phyloP scores from a whole-genome alignment of 2,113 vertebrate species.

The Cochlearius cochlearius region DNA sequence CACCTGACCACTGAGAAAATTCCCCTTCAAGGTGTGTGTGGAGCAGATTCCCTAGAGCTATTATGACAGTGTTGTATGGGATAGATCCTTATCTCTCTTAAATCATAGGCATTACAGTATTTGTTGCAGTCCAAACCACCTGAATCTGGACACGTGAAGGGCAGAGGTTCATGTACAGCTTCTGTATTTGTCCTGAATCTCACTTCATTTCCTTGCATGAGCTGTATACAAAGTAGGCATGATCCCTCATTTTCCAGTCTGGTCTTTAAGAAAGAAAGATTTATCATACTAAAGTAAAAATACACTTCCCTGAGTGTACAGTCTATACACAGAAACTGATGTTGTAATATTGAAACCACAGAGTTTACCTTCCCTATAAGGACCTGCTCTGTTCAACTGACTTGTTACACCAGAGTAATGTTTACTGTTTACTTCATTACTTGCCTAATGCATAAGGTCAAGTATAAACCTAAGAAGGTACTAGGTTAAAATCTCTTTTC shows the following conservation, averaged over 20 bases:
- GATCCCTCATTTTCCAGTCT: background rate
- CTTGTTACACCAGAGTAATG: background rate
- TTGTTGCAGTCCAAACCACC: background rate
- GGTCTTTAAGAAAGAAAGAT: constrained; percentile 17
- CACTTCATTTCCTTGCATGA: background rate
- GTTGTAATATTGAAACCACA: background rate
- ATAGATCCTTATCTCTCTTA: background rate
- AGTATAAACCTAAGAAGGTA: background rate
- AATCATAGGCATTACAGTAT: background rate
- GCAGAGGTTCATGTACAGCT: background rate
- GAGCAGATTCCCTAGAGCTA: background rate
- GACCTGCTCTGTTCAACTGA: background rate
- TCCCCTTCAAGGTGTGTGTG: background rate
- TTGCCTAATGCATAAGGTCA: background rate
- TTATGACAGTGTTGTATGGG: background rate
- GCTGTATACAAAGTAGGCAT: background rate
- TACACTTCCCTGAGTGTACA: background rate
- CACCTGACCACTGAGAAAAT: background rate
- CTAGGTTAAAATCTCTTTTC: background rate
- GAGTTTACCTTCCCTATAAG: constrained; percentile 26
- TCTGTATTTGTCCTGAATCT: background rate
- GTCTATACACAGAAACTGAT: background rate
- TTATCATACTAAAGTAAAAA: constrained; percentile 7
- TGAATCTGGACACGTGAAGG: background rate
- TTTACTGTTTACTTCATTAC: background rate